Percentiles rank a stretch among this genome's conserved stretches.
These are phyloP conservation scores for Myathropa florea DNA, from an alignment of 2,888 invertebrate genomes.

Conservation along the genomic window DNA sequence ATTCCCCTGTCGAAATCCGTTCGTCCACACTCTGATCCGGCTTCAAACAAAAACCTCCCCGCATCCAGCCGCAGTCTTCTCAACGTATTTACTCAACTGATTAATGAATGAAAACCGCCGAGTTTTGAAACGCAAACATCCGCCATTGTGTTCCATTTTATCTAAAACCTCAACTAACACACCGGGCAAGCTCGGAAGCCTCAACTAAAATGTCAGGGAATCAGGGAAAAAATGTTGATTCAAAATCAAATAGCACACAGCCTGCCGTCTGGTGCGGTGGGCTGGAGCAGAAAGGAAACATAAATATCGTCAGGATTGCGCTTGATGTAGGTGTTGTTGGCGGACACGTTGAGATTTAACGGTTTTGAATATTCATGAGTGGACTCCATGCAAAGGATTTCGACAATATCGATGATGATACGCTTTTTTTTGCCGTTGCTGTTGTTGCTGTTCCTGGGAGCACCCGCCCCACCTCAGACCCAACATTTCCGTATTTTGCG, in stretches of 20 bases:
- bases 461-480: background rate
- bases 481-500: background rate
- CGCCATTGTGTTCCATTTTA: slow-evolving; percentile 25
- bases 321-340: slow-evolving; percentile 48
- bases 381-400: slow-evolving; percentile 62
- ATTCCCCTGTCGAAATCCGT: no score
- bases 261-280: slow-evolving; percentile 7
- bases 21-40: no score
- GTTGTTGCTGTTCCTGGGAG: background rate
- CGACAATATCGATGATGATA: slow-evolving; percentile 61
- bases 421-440: slow-evolving; percentile 4
- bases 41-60: no score
- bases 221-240: slow-evolving; percentile 10
- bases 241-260: slow-evolving; percentile 47
- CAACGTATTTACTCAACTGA: background rate
- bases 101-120: slow-evolving; percentile 17
- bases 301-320: slow-evolving; percentile 50
- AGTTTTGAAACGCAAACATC: slow-evolving; percentile 19
- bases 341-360: slow-evolving; percentile 62
- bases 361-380: slow-evolving; percentile 70
- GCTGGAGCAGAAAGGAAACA: slow-evolving; percentile 47
- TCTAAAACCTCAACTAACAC: slow-evolving; percentile 35
- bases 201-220: background rate
- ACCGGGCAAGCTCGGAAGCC: slow-evolving; percentile 21
- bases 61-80: background rate